Evolutionary conservation across 2,797 vertebrate genomes (phyloP), one percentile per base, ranked within the genome.

Genomic region (Ibycter americanus): DNA sequence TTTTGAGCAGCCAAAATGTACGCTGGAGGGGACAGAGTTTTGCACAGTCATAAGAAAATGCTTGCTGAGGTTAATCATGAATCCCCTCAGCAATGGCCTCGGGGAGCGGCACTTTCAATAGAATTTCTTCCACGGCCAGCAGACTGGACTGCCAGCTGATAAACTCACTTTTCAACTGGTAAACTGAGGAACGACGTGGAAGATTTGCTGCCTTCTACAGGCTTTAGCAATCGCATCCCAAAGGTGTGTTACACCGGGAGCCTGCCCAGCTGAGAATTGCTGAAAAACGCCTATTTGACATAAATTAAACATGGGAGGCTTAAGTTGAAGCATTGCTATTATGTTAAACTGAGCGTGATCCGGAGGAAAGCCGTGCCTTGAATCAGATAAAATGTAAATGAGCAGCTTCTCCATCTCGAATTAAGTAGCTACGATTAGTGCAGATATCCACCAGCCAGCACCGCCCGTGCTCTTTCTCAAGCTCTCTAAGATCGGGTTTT

Each of bases 401-500:
- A 40, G 42, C 68, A 62, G 27, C 42, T 62, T 16, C 36, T 55
- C 36, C 8, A 2, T 11, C 83, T 56, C 19, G 1, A 25, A 7
- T 23, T 7, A 29, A 44, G 44, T 31, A 1, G 0, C 34, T 34
- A 3, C 34, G 79, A 20, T 56, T 5, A 49, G 42, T 12, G 7
- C 31, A 25, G 79, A 9, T 19, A 29, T 2, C 68, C 0, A 2
- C 68, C 12, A 7, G 19, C 42, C 68, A 25, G 27, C 3, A 1
- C 77, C 4, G 62, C 55, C 68, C 10, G 0, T 5, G 83, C 70
- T 29, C 58, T 1, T 31, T 11, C 58, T 16, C 36, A 5, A 12
- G 36, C 58, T n/a, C 72, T n/a, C 65, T 13, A 5, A 44, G 58
- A 31, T 25, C 36, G 15, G 51, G n/a, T 21, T 65, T 58, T 36